Percentiles rank a stretch among this genome's conserved stretches.
phyloP scores from a whole-genome alignment of 2,113 vertebrate genomes.

The Lutjanus erythropterus region DNA sequence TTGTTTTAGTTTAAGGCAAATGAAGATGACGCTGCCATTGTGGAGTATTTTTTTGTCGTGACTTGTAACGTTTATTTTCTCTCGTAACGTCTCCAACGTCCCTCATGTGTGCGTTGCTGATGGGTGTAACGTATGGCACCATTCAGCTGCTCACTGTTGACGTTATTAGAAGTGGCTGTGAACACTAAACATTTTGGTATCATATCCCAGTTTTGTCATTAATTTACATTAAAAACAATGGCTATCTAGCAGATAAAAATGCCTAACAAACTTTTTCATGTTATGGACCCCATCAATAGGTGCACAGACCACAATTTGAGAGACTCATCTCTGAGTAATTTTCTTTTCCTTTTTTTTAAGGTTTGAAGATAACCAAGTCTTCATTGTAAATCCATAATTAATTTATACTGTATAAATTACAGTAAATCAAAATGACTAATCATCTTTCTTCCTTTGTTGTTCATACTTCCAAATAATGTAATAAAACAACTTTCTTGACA shows the following conservation, averaged over 20 bases:
- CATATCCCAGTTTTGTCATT: background rate
- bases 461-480: too few relatives aligned
- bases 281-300: too few relatives aligned
- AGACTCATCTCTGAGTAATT: too few relatives aligned
- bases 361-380: too few relatives aligned
- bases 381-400: too few relatives aligned
- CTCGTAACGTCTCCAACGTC: background rate
- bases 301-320: too few relatives aligned
- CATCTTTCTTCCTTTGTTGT: too few relatives aligned
- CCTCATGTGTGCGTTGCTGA: background rate
- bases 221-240: background rate
- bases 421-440: too few relatives aligned
- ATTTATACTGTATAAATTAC: too few relatives aligned
- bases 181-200: background rate
- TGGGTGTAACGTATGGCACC: conserved; percentile 33
- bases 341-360: too few relatives aligned
- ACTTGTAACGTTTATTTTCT: background rate
- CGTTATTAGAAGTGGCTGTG: conserved; percentile 4
- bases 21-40: background rate
- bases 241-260: conserved; percentile 12
- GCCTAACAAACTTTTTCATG: too few relatives aligned
- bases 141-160: conserved; percentile 10
- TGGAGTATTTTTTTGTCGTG: background rate
- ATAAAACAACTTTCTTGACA: too few relatives aligned
- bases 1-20: conserved; percentile 1